Evolutionary conservation across 2,888 invertebrate genomes (phyloP).

Genomic region (Hoplodrina blanda): DNA sequence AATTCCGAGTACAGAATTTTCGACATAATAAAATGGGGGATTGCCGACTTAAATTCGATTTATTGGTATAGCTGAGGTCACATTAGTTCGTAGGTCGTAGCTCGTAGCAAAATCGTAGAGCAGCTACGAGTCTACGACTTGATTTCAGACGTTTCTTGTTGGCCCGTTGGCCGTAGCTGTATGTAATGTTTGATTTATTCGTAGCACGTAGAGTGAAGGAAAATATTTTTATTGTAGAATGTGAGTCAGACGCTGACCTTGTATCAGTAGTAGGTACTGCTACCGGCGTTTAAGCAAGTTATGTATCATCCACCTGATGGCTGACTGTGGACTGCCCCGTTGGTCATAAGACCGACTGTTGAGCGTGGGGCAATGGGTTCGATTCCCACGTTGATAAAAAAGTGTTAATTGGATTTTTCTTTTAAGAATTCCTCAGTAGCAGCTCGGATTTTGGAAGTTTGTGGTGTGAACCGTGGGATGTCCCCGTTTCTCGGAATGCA

Average conservation of each 20-base stretch:
- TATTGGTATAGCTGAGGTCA: constrained; percentile 35
- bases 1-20: constrained; percentile 18
- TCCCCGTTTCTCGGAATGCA: too few relatives aligned
- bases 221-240: constrained; percentile 21
- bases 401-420: too few relatives aligned
- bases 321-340: too few relatives aligned
- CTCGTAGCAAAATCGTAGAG: constrained; percentile 34
- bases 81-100: constrained; percentile 24
- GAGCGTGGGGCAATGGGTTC: too few relatives aligned
- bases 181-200: constrained; percentile 12
- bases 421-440: too few relatives aligned
- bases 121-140: constrained; percentile 9
- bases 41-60: constrained; percentile 44
- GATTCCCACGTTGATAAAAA: too few relatives aligned
- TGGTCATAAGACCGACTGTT: too few relatives aligned
- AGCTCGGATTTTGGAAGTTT: too few relatives aligned
- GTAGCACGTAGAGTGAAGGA: background rate
- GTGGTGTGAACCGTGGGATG: too few relatives aligned
- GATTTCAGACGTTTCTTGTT: constrained; percentile 16
- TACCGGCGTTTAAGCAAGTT: too few relatives aligned
- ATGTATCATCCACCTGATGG: background rate
- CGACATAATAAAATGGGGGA: constrained; percentile 38
- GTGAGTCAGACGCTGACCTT: background rate
- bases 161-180: background rate
- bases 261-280: background rate